phyloP scores from a whole-genome alignment of 2,888 invertebrate genomes.

The Acanthosepion lycidas region DNA sequence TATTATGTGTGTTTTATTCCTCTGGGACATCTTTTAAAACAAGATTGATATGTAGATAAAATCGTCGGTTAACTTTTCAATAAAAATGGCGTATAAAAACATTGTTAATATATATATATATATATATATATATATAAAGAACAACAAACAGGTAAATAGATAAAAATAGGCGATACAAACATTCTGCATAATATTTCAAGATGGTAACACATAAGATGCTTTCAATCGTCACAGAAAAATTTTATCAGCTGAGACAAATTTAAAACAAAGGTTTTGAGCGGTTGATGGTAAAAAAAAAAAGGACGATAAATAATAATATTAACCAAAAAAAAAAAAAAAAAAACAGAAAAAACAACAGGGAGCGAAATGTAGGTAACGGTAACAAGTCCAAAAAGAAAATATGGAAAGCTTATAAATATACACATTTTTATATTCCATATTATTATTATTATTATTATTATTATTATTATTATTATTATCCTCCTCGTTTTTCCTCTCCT shows the following conservation, averaged over 20 bases:
- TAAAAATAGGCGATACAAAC: not conserved
- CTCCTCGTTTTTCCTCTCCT: no score
- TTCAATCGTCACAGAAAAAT: not conserved
- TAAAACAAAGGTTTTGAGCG: no score
- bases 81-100: not conserved
- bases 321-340: no score
- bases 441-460: no score
- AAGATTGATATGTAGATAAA: not conserved
- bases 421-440: no score
- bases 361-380: no score
- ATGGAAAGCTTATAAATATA: no score
- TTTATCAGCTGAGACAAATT: not conserved
- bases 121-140: not conserved
- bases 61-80: not conserved
- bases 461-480: no score
- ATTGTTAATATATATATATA: not conserved
- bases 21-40: not conserved
- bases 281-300: no score
- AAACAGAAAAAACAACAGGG: not conserved
- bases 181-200: not conserved
- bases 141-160: not conserved
- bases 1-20: not conserved
- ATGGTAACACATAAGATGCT: not conserved
- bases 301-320: no score
- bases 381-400: no score